A percentile compares a stretch with the other conserved stretches of the same genome.
Evolutionary conservation across 2,113 vertebrate genomes (phyloP).

Genomic region (Tamias sibiricus): DNA sequence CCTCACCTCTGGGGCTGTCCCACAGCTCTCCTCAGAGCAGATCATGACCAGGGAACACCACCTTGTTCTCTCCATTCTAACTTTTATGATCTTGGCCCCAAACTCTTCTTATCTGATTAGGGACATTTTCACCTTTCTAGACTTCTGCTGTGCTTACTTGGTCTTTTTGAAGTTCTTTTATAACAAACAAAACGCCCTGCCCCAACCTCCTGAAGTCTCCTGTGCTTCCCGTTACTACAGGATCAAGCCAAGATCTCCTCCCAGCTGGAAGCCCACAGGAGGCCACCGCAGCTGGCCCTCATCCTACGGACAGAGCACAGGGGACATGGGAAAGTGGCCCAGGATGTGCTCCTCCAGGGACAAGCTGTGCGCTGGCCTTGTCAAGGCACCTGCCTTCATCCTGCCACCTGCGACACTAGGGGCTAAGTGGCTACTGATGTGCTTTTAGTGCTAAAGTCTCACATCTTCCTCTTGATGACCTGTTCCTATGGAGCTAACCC

Average conservation of each 20-base stretch:
- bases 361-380: not conserved
- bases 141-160: not conserved
- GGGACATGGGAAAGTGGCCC: accelerated
- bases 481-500: not conserved
- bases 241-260: not conserved
- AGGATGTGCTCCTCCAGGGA: not conserved
- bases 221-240: not conserved
- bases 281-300: not conserved
- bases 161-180: not conserved
- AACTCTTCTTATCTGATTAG: not conserved
- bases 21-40: not conserved
- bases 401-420: not conserved
- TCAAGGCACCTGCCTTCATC: not conserved
- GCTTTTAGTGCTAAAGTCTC: not conserved
- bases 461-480: not conserved
- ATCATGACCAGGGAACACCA: not conserved
- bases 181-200: not conserved
- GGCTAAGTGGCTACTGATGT: not conserved
- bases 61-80: not conserved
- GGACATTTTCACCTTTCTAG: not conserved
- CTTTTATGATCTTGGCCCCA: not conserved
- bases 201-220: not conserved
- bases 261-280: not conserved
- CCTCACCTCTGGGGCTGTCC: not conserved
- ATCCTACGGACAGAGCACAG: accelerated